These are phyloP conservation scores for Varanus salvator DNA, from an alignment of 2,113 vertebrate species.

Conservation along the genomic window DNA sequence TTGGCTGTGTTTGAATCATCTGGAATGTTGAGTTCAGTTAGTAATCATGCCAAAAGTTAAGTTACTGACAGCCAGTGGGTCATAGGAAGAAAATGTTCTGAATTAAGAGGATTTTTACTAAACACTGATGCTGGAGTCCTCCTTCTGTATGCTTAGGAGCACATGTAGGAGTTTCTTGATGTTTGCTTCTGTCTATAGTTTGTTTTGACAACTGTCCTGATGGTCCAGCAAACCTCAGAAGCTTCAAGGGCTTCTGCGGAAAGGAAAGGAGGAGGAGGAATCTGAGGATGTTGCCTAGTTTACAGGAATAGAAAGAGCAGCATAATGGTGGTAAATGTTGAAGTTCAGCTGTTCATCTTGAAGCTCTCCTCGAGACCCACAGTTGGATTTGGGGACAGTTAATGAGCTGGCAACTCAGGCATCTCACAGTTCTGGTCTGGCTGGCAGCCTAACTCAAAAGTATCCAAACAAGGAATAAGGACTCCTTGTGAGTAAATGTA, in stretches of 20 bases:
- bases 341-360: too few relatives aligned
- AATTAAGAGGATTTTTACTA: constrained; percentile 13
- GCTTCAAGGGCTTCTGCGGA: background rate
- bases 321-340: too few relatives aligned
- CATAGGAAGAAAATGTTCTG: background rate
- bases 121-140: too few relatives aligned
- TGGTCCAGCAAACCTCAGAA: background rate
- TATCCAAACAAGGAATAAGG: too few relatives aligned
- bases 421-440: too few relatives aligned
- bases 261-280: background rate
- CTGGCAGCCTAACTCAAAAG: too few relatives aligned
- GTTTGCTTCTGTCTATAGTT: background rate
- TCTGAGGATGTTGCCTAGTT: too few relatives aligned
- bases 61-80: constrained; percentile 44
- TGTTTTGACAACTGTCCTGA: background rate
- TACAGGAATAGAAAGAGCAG: background rate
- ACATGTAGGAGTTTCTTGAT: background rate
- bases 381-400: too few relatives aligned
- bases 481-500: too few relatives aligned
- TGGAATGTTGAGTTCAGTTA: constrained; percentile 67
- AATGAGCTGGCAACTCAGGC: too few relatives aligned
- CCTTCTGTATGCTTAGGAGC: background rate
- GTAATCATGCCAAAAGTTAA: constrained; percentile 45
- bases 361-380: too few relatives aligned
- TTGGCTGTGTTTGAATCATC: constrained; percentile 41